These are phyloP conservation scores for Buceros bicornis DNA, from an alignment of 2,797 vertebrate species.

Conservation along the genomic window DNA sequence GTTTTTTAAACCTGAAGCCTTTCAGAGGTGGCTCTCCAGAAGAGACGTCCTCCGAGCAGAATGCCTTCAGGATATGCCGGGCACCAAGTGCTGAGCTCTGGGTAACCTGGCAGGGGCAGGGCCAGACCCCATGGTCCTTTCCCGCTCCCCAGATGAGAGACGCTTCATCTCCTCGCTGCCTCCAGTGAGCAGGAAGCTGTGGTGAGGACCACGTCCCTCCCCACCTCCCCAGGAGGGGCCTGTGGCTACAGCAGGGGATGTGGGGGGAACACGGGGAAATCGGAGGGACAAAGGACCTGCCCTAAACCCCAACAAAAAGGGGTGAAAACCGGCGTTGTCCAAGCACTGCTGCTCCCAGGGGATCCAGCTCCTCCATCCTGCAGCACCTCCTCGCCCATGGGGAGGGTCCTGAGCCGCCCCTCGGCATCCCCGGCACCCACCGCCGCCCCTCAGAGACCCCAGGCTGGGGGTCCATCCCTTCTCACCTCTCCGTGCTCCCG, in stretches of 20 bases:
- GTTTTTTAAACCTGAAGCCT: background rate
- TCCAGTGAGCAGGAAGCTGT: background rate
- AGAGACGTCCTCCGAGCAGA: background rate
- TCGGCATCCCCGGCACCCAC: accelerated
- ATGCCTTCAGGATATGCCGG: background rate
- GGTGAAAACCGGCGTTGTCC: background rate
- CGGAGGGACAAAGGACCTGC: background rate
- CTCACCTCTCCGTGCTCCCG: background rate
- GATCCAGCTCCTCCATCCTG: background rate
- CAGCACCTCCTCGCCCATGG: background rate
- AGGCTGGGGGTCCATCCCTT: accelerated
- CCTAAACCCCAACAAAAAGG: accelerated
- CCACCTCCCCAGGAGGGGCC: background rate
- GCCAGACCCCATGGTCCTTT: background rate
- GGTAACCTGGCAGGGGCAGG: background rate
- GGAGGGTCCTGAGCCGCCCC: background rate
- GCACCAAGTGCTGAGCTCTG: background rate
- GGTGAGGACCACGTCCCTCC: background rate
- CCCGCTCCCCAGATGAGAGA: background rate
- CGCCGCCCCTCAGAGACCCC: background rate
- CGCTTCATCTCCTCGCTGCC: background rate
- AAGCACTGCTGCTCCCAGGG: background rate
- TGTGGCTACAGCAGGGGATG: background rate
- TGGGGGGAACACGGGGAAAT: no score
- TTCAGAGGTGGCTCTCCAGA: background rate